Evolutionary conservation across 1,140 invertebrate genomes (phyloP).

Genomic region (Pentalonia nigronervosa): DNA sequence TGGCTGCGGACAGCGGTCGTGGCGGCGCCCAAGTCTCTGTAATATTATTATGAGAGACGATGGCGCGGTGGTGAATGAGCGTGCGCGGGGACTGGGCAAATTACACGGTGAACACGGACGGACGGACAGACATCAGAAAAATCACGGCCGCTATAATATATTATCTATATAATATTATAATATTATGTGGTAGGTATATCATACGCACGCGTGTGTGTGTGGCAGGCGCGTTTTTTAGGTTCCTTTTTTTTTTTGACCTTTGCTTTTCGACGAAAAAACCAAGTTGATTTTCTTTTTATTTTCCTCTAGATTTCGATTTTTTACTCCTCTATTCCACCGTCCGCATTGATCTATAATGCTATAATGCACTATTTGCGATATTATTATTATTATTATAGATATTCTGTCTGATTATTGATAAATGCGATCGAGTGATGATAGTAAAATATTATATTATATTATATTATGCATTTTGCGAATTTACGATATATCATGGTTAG

Average conservation of each 20-base stretch:
- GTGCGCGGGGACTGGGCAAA: background rate
- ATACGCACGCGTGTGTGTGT: background rate
- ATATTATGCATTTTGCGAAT: too few relatives aligned
- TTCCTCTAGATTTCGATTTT: background rate
- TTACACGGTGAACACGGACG: conserved; percentile 13
- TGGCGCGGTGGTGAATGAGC: background rate
- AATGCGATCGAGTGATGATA: too few relatives aligned
- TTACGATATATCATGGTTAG: too few relatives aligned
- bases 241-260: background rate
- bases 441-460: too few relatives aligned
- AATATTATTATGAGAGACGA: background rate
- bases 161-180: background rate
- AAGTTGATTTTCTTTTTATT: background rate
- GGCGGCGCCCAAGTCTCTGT: background rate
- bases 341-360: too few relatives aligned
- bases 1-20: background rate
- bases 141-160: background rate
- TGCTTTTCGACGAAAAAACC: background rate
- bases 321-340: background rate
- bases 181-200: background rate
- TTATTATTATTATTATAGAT: too few relatives aligned
- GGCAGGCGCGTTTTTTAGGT: background rate
- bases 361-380: too few relatives aligned
- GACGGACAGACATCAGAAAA: conserved; percentile 20
- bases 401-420: too few relatives aligned